Evolutionary conservation across 2,888 invertebrate genomes (phyloP), one percentile per base, ranked within the genome.

Genomic region (Erebia epiphron): DNA sequence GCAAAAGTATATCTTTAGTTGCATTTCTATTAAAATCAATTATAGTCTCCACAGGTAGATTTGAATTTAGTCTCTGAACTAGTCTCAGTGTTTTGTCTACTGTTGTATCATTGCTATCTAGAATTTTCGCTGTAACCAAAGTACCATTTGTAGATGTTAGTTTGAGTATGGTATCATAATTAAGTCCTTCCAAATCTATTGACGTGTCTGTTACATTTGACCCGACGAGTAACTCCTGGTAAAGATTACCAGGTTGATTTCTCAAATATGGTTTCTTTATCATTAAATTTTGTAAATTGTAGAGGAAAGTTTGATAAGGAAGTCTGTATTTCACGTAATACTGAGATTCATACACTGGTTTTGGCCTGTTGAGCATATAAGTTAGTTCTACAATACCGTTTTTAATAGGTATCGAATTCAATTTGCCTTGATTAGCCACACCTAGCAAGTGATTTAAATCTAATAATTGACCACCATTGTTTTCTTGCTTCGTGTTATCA

Each of bases 271-370:
- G 85, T 50, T 83, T 81, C 21, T 73, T 73, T 14, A 65, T 10
- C 8, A 86, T 50, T 49, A 88, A 65, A 16, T 78, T 74, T 46
- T 81, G 75, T 26, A 84, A 70, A 35, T 80, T 83, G 0, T 76
- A 69, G 14, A 87, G 62, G 64, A 88, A 89, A 0, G 75, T 76
- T 8, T 75, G 54, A 63, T 86, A 86, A 11, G 90, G 89, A 18
- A 90, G 73, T 71, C 80, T 83, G 64, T 88, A 90, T 79, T 89
- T 90, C 0, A 90, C 85, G 70, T 84, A 89, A 75, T 86, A 87
- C 10, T 81, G 78, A 2, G 89, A 86, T 54, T 86, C 82, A 56
- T 86, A 84, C 49, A 82, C 70, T 0, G 86, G 83, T 7, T 80
- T 77, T 2, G 85, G 83, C 52, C 79, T 80, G 76, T 85, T 86